Conservation (phyloP, 2,888 invertebrate species). For the Abrostola tripartita region DNA sequence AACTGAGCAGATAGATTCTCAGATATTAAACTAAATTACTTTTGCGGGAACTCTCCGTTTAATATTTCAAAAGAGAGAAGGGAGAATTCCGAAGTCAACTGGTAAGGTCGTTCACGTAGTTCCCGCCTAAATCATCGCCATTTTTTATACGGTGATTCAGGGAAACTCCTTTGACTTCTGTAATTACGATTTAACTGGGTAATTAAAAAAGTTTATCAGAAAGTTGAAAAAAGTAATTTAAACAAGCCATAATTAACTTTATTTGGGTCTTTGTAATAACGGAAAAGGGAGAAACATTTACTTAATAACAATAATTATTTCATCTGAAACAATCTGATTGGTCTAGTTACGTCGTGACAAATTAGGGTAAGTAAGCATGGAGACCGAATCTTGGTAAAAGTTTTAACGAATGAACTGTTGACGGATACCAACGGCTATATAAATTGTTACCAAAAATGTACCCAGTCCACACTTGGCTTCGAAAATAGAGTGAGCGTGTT, state of each 20-base stretch:
- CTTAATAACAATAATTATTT: slow-evolving; percentile 42
- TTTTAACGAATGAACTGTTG: slow-evolving; percentile 31
- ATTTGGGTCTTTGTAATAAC: slow-evolving; percentile 62
- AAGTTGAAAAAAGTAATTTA: slow-evolving; percentile 64
- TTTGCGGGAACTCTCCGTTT: background rate
- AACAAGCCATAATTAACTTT: slow-evolving; percentile 69
- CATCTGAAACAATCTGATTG: slow-evolving; percentile 28
- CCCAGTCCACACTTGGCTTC: slow-evolving; percentile 66
- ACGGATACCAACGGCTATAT: slow-evolving; percentile 47
- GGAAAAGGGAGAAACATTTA: slow-evolving; percentile 56
- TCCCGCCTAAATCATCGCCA: slow-evolving; percentile 29
- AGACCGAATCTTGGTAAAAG: slow-evolving; percentile 9
- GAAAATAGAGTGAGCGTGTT: slow-evolving; percentile 70
- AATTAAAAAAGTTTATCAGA: slow-evolving; percentile 67
- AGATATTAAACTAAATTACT: too few species aligned
- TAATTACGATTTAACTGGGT: slow-evolving; percentile 70
- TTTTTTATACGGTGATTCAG: slow-evolving; percentile 50
- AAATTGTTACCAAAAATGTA: slow-evolving; percentile 63
- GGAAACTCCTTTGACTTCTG: slow-evolving; percentile 63
- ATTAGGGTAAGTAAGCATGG: slow-evolving; percentile 23
- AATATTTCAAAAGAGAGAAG: background rate
- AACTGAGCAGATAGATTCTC: too few species aligned
- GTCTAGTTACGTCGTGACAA: slow-evolving; percentile 34
- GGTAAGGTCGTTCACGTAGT: slow-evolving; percentile 10
- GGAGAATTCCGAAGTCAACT: background rate